These are phyloP conservation scores for Malacoraja senta DNA, from an alignment of 2,797 vertebrate genomes.

Conservation along the genomic window DNA sequence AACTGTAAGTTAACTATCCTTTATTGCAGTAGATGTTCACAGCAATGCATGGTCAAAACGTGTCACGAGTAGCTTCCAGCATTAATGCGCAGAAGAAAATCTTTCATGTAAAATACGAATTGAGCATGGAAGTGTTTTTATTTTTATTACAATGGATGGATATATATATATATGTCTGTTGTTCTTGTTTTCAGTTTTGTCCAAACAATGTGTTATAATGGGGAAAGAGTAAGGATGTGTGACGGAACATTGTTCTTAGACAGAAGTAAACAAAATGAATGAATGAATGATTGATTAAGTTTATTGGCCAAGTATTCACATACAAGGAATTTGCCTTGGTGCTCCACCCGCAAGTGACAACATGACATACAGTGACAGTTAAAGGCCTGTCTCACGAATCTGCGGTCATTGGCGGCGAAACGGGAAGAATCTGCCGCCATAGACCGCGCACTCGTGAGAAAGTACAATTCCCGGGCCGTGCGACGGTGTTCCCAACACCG, in stretches of 20 bases:
- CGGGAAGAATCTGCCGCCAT: too few relatives aligned
- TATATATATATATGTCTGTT: not conserved
- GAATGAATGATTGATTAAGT: too few relatives aligned
- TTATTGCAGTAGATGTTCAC: not conserved
- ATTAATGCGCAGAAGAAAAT: not conserved
- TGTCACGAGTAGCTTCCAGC: not conserved
- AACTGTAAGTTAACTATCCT: not conserved
- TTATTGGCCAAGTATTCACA: too few relatives aligned
- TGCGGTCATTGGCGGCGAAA: too few relatives aligned
- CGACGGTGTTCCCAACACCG: too few relatives aligned
- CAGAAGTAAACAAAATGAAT: not conserved
- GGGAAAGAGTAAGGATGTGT: not conserved
- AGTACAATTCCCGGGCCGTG: too few relatives aligned
- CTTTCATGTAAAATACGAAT: not conserved
- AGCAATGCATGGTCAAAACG: too few relatives aligned
- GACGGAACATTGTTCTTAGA: not conserved
- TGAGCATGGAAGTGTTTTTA: not conserved
- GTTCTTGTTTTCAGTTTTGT: not conserved
- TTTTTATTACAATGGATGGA: not conserved
- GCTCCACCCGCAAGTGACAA: too few relatives aligned
- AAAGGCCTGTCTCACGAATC: too few relatives aligned
- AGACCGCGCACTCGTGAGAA: too few relatives aligned
- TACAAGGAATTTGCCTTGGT: too few relatives aligned
- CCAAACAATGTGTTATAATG: not conserved
- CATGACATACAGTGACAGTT: too few relatives aligned